Conservation (phyloP, 2,797 vertebrate species). For the Florisuga fusca region DNA sequence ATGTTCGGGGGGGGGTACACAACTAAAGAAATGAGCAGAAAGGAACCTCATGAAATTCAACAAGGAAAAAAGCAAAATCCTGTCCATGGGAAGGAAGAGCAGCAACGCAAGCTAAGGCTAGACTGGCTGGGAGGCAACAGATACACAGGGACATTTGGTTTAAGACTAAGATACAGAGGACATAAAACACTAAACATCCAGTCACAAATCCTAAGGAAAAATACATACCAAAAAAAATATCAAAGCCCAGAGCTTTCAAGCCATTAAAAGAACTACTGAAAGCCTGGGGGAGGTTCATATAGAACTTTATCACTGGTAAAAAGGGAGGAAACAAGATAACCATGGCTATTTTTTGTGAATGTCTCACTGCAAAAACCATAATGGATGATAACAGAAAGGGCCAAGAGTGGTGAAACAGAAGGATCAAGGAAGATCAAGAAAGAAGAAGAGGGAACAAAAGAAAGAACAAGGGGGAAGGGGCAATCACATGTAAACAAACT, state of each 20-base stretch:
- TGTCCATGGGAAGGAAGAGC: neutral
- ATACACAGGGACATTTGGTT: neutral
- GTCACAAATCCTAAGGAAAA: neutral
- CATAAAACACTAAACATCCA: neutral
- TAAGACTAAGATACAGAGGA: neutral
- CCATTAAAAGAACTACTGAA: neutral
- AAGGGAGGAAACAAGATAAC: neutral
- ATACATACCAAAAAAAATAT: neutral
- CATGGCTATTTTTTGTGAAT: neutral
- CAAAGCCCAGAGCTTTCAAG: neutral
- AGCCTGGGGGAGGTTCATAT: neutral
- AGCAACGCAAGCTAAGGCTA: neutral
- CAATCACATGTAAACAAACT: neutral
- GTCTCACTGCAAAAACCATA: neutral
- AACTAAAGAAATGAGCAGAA: neutral
- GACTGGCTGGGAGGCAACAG: neutral
- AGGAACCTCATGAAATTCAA: no score
- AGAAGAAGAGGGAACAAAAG: neutral
- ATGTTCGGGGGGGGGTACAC: neutral
- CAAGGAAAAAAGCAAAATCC: no score
- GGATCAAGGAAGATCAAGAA: neutral
- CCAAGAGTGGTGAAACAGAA: neutral
- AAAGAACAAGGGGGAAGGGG: fast-evolving
- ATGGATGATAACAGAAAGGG: neutral
- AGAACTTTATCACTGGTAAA: neutral